Base-by-base conservation (phyloP, 1,140 invertebrate species). In the Drosophila hydei region DNA sequence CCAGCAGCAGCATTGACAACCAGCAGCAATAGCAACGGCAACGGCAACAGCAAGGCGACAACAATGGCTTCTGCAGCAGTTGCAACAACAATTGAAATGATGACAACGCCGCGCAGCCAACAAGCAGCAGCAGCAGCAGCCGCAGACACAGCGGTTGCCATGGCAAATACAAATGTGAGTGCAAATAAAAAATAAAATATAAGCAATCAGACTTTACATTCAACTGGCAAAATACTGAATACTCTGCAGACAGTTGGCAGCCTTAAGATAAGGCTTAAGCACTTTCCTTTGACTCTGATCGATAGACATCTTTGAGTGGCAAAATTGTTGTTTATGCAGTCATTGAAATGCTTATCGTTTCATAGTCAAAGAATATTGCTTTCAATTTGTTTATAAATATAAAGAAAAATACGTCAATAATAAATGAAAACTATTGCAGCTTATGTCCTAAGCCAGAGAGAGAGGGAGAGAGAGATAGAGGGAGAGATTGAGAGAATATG, bases 101-200 rank as follows among this genome's bases (percentile, higher is more conserved):
- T 75, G 72, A 79, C 79, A 75, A 79, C 65, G 75, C 63, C 61
- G 58, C 38, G 54, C 23, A 76, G 52, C 58, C 59, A 77, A 47
- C 52, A 64, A 54, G 58, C 55, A 33, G 72, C 64, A 8, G 4
- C 23, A 25, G 23, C 3, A 25, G 23, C 23, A 25, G 23, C 23
- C 23, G 7, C 23, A 25, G 30, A 8, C 56, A 77, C 77, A 58
- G 62, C 68, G 27, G 36, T 47, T 51, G 78, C 72, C 56, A 64
- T 63, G 45, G 14, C 50, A 56, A 64, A 71, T 55, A 70, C 58
- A 72, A 84, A 79, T 77, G 68, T 75, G 55, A 88, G 75, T 87
- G 54, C 19, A 42, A 11, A 56, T 19, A 43, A 43, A 43, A 27
- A 16, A 40, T 25, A 42, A 42, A 42, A 43, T 43, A 56, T 14